These are phyloP conservation scores for Macropus fuliginosus DNA, from an alignment of 2,797 vertebrate species.

Conservation along the genomic window DNA sequence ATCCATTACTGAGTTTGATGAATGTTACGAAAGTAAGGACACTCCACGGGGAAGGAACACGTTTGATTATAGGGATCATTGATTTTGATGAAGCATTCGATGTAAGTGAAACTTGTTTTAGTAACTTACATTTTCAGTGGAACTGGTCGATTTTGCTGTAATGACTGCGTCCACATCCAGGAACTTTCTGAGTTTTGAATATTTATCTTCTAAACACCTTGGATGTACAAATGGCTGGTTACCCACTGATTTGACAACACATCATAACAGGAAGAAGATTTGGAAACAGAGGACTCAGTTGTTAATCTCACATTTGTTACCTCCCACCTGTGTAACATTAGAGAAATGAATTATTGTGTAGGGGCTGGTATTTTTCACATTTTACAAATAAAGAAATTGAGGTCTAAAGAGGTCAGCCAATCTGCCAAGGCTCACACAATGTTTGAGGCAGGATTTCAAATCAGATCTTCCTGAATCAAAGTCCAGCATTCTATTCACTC, in stretches of 20 bases:
- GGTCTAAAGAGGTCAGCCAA: not conserved
- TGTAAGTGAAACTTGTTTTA: conserved; percentile 44
- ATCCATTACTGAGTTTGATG: conserved; percentile 60
- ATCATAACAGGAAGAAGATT: not conserved
- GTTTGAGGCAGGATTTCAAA: not conserved
- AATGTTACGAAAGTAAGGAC: conserved; percentile 44
- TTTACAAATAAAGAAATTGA: not conserved
- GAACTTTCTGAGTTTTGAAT: not conserved
- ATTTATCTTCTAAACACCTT: not conserved
- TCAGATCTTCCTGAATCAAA: not conserved
- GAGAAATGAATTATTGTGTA: not conserved
- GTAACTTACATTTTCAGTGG: conserved; percentile 44
- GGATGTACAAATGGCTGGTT: not conserved
- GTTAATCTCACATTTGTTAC: not conserved
- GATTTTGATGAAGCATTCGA: conserved; percentile 58
- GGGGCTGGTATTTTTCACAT: not conserved
- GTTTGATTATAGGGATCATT: conserved; percentile 58
- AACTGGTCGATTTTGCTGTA: conserved; percentile 56
- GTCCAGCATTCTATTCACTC: not conserved
- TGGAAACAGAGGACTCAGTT: not conserved
- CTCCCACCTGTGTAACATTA: not conserved
- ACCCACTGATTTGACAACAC: not conserved
- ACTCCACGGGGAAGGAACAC: conserved; percentile 34
- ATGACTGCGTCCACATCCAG: conserved; percentile 42
- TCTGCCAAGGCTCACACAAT: not conserved